Conservation (phyloP, 2,888 invertebrate genomes). For the Melanostoma mellinum region DNA sequence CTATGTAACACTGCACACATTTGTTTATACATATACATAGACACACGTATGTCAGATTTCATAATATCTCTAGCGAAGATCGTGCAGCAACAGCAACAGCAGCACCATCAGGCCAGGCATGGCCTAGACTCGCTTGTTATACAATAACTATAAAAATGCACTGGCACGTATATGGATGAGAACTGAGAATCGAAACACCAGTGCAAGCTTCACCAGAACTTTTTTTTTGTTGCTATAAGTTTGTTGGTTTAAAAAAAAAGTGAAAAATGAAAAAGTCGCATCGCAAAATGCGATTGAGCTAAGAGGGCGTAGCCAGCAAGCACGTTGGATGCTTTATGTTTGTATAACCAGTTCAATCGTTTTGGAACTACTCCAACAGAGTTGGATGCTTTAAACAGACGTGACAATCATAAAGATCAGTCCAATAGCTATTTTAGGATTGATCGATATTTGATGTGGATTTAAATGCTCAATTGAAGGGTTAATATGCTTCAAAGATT, state of each 20-base stretch:
- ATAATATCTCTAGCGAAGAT: constrained; percentile 63
- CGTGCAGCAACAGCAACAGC: constrained; percentile 49
- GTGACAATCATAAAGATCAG: too few species aligned
- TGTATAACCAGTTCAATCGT: not conserved
- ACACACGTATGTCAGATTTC: constrained; percentile 52
- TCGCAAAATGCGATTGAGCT: constrained; percentile 26
- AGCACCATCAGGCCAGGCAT: constrained; percentile 49
- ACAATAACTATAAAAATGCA: constrained; percentile 60
- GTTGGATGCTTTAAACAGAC: too few species aligned
- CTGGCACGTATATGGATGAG: constrained; percentile 52
- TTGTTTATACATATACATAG: constrained; percentile 17
- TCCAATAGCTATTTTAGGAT: too few species aligned
- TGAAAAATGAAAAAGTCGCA: constrained; percentile 27
- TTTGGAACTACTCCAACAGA: not conserved
- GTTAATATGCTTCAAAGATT: too few species aligned
- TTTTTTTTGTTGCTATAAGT: constrained; percentile 38
- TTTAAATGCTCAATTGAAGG: too few species aligned
- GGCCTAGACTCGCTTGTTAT: constrained; percentile 67
- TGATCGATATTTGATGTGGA: too few species aligned
- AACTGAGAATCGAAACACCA: constrained; percentile 37
- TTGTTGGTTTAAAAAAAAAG: constrained; percentile 33
- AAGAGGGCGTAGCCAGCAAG: constrained; percentile 37
- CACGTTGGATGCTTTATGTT: not conserved
- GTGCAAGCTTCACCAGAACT: constrained; percentile 52
- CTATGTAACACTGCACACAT: constrained; percentile 15